A percentile compares a stretch with the other conserved stretches of the same genome.
Evolutionary conservation across 2,797 vertebrate species (phyloP).

Genomic region (Lithobates sylvaticus): DNA sequence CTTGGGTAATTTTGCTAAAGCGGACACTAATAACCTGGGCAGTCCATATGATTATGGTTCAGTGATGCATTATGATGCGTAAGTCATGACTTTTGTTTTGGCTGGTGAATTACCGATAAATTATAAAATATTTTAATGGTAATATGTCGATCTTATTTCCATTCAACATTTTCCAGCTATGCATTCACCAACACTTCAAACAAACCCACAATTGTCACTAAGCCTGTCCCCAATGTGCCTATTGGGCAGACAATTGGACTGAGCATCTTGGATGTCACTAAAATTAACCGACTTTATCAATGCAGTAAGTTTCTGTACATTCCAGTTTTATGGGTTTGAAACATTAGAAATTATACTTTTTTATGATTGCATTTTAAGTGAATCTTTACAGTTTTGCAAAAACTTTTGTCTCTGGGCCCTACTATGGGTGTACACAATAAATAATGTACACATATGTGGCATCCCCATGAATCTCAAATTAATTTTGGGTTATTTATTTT

Average conservation of each 20-base stretch:
- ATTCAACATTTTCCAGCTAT: neutral
- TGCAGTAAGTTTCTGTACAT: constrained; percentile 75
- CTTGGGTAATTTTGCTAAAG: constrained; percentile 77
- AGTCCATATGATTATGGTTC: constrained; percentile 81
- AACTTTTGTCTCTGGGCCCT: no score
- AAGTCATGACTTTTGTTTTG: constrained; percentile 53
- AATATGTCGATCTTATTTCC: no score
- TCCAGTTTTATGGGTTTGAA: no score
- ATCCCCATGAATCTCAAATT: no score
- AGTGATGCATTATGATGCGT: constrained; percentile 85
- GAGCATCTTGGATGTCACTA: constrained; percentile 83
- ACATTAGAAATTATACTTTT: no score
- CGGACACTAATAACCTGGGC: constrained; percentile 74
- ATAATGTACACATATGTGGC: no score
- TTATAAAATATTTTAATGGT: no score
- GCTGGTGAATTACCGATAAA: no score
- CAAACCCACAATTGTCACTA: constrained; percentile 85
- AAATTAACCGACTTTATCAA: constrained; percentile 86
- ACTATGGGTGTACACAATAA: no score
- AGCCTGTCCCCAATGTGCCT: constrained; percentile 81
- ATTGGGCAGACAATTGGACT: constrained; percentile 86
- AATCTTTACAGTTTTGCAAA: no score
- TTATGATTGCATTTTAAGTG: no score
- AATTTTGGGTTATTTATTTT: no score
- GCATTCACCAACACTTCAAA: constrained; percentile 82